Conservation (phyloP, 2,113 vertebrate genomes). For the Macaca mulatta region DNA sequence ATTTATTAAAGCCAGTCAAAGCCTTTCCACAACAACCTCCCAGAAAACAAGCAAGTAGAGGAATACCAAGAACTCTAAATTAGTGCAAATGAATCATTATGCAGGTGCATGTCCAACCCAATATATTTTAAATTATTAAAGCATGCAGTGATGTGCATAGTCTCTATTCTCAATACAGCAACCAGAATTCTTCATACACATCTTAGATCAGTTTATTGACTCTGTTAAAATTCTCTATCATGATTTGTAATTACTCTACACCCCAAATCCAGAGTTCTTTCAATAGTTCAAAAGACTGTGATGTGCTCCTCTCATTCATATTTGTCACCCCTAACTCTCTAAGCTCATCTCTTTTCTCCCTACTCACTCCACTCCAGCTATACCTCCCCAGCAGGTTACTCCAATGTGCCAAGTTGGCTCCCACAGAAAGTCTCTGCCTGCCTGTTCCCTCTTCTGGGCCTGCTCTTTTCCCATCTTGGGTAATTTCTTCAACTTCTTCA, state of each 20-base stretch:
- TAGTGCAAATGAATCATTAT: background rate
- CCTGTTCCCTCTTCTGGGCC: fast-evolving
- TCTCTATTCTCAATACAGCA: background rate
- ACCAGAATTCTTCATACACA: background rate
- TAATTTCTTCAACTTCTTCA: background rate
- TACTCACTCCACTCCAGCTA: fast-evolving
- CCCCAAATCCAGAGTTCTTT: background rate
- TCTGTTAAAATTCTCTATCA: background rate
- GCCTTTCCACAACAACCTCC: background rate
- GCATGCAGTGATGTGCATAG: background rate
- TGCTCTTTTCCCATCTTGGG: background rate
- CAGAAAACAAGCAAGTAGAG: background rate
- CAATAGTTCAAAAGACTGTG: no score
- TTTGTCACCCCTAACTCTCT: fast-evolving
- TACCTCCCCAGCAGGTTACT: fast-evolving
- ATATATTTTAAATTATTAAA: background rate
- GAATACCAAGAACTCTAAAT: background rate
- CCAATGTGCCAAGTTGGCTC: no score
- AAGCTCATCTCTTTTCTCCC: background rate
- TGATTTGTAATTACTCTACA: background rate
- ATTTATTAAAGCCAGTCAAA: background rate
- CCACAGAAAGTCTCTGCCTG: no score
- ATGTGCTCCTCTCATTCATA: no score
- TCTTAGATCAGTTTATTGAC: background rate
- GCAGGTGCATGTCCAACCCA: background rate